Evolutionary conservation across 2,888 invertebrate species (phyloP).

Genomic region (Neoscelio sp.): DNA sequence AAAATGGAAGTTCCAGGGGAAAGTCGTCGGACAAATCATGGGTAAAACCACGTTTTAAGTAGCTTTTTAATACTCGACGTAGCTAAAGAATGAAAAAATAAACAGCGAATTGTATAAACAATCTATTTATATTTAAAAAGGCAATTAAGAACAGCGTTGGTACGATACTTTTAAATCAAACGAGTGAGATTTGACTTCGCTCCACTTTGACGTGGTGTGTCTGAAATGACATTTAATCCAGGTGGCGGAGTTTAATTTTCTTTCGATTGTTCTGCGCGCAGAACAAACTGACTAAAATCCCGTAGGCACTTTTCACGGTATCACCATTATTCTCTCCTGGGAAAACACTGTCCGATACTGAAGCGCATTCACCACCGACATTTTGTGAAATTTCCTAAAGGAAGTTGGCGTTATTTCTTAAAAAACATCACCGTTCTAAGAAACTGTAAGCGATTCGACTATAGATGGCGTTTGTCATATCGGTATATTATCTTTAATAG

Average conservation of each 20-base stretch:
- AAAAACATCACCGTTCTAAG: background rate
- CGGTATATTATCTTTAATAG: too few species aligned
- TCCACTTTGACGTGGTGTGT: constrained; percentile 12
- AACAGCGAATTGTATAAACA: too few species aligned
- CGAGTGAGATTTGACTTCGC: background rate
- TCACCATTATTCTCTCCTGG: constrained; percentile 38
- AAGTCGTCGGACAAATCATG: too few species aligned
- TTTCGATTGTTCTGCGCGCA: constrained; percentile 47
- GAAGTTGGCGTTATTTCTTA: constrained; percentile 36
- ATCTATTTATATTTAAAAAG: too few species aligned
- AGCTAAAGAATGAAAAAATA: too few species aligned
- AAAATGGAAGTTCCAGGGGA: too few species aligned
- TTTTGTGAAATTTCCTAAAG: constrained; percentile 36
- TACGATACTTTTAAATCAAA: background rate
- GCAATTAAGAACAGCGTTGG: too few species aligned
- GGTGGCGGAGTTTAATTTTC: constrained; percentile 45
- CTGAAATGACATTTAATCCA: constrained; percentile 40
- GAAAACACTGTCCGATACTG: constrained; percentile 28
- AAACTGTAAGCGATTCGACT: too few species aligned
- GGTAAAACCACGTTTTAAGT: too few species aligned
- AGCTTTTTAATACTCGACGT: too few species aligned
- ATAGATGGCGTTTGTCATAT: too few species aligned
- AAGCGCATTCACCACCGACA: constrained; percentile 19
- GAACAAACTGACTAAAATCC: constrained; percentile 45
- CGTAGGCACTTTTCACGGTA: constrained; percentile 39